Evolutionary conservation across 2,113 vertebrate species (phyloP), one percentile per base, ranked within the genome.

Genomic region (Stigmatopora nigra): DNA sequence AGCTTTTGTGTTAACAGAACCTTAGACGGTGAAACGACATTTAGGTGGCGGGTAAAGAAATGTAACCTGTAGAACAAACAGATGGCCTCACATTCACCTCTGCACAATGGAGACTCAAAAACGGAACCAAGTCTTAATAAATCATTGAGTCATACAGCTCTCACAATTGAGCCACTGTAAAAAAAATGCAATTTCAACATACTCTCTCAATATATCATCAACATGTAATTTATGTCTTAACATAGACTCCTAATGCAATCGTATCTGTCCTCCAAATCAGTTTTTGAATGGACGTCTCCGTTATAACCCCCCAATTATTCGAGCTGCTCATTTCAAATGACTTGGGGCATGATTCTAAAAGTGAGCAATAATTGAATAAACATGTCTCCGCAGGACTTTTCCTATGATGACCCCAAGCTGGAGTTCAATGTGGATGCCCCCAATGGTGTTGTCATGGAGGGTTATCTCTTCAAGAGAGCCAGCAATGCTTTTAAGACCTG

Each of bases 401-500:
- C 88, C 19, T 89, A 90, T 20, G 90, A 91, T 67, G 90, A 90
- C 67, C 86, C 82, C 10, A 91, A 87, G 69, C 71, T 89, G 77
- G 89, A 91, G 64, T 91, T 90, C 53, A 88, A 90, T 17, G 88
- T 90, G 68, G 89, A 91, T n/a, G 88, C 90, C 8, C 88, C 90
- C 1, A 90, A 89, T 38, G 90, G 90, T 22, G 89, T 91, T n/a
- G 90, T 91, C 65, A 90, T 91, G 90, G 90, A 91, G 78, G 90
- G 90, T 16, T 90, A 91, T 73, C 87, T 91, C 61, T 91, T 90
- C 72, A 91, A 91, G 81, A 85, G 90, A 72, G 89, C 90, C 56
- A 90, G 88, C 76, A 91, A 91, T 3, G 89, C 90, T 9, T 91
- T 91, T 72, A 91, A 91, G 79, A 91, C 90, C 58, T 91, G 90